Conservation (phyloP, 1,140 invertebrate species). For the Pteromalus puparum region DNA sequence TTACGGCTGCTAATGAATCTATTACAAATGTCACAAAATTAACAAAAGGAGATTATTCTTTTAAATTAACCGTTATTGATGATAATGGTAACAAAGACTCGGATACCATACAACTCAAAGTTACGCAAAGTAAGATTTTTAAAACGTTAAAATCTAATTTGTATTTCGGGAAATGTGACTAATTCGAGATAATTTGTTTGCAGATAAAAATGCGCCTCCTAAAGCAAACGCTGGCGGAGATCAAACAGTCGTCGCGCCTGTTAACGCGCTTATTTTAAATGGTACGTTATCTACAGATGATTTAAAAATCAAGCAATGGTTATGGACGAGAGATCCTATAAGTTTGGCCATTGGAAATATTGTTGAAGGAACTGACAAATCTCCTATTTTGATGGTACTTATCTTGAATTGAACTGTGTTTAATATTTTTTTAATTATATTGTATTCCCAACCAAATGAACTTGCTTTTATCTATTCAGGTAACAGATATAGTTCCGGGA, state of each 20-base stretch:
- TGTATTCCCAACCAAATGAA: neutral
- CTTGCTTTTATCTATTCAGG: conserved; percentile 69
- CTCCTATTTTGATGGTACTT: conserved; percentile 85
- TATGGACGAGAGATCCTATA: conserved; percentile 87
- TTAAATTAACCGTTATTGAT: conserved; percentile 90
- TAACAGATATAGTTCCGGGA: conserved; percentile 90
- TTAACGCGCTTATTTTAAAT: conserved; percentile 87
- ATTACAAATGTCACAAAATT: conserved; percentile 86
- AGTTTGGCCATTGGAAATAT: conserved; percentile 91
- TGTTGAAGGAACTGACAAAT: conserved; percentile 83
- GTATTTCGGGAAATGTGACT: neutral
- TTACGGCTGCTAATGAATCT: conserved; percentile 75
- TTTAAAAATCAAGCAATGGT: conserved; percentile 88
- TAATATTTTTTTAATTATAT: conserved; percentile 22
- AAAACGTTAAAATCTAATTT: neutral
- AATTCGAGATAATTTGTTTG: conserved; percentile 44
- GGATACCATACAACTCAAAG: conserved; percentile 84
- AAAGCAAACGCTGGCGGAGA: conserved; percentile 92
- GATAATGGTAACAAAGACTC: conserved; percentile 87
- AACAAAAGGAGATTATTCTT: conserved; percentile 89
- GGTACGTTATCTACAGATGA: conserved; percentile 92
- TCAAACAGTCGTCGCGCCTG: conserved; percentile 85
- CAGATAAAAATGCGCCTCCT: conserved; percentile 92
- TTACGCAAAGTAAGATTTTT: conserved; percentile 90
- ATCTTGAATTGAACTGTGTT: neutral